phyloP scores from a whole-genome alignment of 2,113 vertebrate species.

The Petaurus breviceps region DNA sequence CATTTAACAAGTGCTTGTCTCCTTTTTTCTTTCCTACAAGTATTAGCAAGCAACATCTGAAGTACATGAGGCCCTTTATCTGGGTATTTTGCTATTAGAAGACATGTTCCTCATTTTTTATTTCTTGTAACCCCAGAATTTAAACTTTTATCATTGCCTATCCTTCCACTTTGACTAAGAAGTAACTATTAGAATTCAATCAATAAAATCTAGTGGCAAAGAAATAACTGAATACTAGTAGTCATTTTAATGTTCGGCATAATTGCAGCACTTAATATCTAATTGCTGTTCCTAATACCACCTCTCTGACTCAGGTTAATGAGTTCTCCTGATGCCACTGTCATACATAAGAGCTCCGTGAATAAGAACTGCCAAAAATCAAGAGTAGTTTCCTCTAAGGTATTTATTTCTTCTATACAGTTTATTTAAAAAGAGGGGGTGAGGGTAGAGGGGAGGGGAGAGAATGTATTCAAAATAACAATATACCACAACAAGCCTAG shows the following conservation, averaged over 20 bases:
- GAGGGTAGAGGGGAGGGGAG: not conserved
- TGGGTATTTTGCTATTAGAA: constrained; percentile 30
- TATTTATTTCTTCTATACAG: constrained; percentile 5
- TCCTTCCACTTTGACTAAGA: not conserved
- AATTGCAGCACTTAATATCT: constrained; percentile 57
- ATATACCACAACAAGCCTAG: not conserved
- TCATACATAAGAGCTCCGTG: constrained; percentile 39
- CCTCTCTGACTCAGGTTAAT: constrained; percentile 56
- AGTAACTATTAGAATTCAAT: constrained; percentile 21
- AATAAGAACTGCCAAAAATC: not conserved
- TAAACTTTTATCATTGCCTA: not conserved
- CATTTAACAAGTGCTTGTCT: not conserved
- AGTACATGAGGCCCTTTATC: not conserved
- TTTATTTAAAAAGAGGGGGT: not conserved
- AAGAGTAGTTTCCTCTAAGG: constrained; percentile 24
- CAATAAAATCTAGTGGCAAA: constrained; percentile 60
- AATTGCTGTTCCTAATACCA: constrained; percentile 53
- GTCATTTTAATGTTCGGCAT: constrained; percentile 37
- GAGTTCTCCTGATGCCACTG: constrained; percentile 39
- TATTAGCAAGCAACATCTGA: not conserved
- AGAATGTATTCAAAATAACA: constrained; percentile 29
- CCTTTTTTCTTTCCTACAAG: constrained; percentile 26
- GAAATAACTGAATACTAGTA: constrained; percentile 63
- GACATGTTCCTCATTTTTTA: not conserved
- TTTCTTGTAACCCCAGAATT: not conserved